Conservation (phyloP, 2,888 invertebrate genomes). For the Syritta pipiens region DNA sequence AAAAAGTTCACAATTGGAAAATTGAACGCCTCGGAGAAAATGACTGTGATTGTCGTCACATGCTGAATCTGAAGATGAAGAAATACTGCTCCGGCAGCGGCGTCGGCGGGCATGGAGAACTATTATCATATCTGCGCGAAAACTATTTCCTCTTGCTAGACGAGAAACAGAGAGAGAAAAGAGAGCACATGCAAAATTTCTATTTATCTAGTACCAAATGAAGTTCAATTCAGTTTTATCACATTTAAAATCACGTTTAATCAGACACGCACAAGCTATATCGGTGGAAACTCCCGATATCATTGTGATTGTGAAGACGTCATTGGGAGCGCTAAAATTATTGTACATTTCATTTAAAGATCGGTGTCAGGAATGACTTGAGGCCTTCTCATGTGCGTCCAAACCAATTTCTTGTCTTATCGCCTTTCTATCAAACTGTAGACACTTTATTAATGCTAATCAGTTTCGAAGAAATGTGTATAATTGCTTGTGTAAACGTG, state of each 20-base stretch:
- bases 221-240: constrained; percentile 41
- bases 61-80: constrained; percentile 16
- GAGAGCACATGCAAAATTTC: constrained; percentile 34
- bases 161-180: constrained; percentile 19
- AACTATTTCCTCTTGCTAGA: constrained; percentile 55
- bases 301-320: constrained; percentile 9
- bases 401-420: constrained; percentile 12
- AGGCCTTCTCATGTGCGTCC: not conserved
- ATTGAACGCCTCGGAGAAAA: constrained; percentile 69
- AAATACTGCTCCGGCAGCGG: constrained; percentile 1
- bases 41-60: constrained; percentile 65
- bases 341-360: not conserved
- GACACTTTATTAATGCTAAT: constrained; percentile 15
- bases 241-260: constrained; percentile 38
- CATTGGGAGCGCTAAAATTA: constrained; percentile 9
- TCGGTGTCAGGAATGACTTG: constrained; percentile 14
- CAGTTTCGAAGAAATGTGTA: constrained; percentile 7
- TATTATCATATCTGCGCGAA: constrained; percentile 60
- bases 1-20: constrained; percentile 65
- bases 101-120: constrained; percentile 22
- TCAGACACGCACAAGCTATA: constrained; percentile 16
- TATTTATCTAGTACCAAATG: not conserved
- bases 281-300: constrained; percentile 10
- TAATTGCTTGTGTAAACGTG: constrained; percentile 16
- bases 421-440: constrained; percentile 2